These are phyloP conservation scores for Tinea trinotella DNA, from an alignment of 2,888 invertebrate species.

Conservation along the genomic window DNA sequence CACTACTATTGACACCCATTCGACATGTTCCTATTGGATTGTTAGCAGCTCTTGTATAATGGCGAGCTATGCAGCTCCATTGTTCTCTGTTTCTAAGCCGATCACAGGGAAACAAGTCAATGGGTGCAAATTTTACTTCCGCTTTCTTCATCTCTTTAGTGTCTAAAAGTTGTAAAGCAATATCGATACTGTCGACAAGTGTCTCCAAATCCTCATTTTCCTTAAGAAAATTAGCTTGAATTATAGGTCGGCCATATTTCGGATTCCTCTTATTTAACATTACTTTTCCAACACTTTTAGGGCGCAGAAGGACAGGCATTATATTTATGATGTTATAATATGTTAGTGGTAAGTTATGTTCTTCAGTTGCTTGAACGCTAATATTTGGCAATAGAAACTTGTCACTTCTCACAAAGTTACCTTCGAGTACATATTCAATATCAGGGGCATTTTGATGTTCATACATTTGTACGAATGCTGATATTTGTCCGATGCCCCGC, in stretches of 20 bases:
- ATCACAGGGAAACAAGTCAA: constrained; percentile 62
- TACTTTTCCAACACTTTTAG: constrained; percentile 60
- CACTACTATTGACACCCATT: constrained; percentile 55
- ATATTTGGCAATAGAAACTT: constrained; percentile 62
- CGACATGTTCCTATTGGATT: constrained; percentile 62
- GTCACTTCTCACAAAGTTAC: constrained; percentile 60
- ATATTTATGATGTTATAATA: constrained; percentile 62
- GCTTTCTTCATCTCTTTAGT: constrained; percentile 59
- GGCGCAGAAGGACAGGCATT: constrained; percentile 51
- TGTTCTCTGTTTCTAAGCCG: constrained; percentile 55
- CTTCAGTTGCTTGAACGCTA: constrained; percentile 53
- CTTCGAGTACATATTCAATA: constrained; percentile 54
- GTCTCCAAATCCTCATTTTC: constrained; percentile 59
- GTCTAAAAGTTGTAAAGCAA: constrained; percentile 56
- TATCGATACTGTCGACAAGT: constrained; percentile 58
- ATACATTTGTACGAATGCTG: constrained; percentile 58
- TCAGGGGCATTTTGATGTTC: constrained; percentile 59
- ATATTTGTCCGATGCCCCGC: constrained; percentile 58
- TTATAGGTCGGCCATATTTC: constrained; percentile 57
- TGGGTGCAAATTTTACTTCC: constrained; percentile 55
- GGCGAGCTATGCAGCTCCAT: constrained; percentile 64
- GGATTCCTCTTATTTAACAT: constrained; percentile 57
- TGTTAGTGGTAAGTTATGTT: constrained; percentile 50
- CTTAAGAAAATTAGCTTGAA: constrained; percentile 61
- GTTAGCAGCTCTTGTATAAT: constrained; percentile 60